A percentile compares a stretch with the other conserved stretches of the same genome.
phyloP scores from a whole-genome alignment of 2,113 vertebrate genomes.

The Ptilorrhoa leucosticta region DNA sequence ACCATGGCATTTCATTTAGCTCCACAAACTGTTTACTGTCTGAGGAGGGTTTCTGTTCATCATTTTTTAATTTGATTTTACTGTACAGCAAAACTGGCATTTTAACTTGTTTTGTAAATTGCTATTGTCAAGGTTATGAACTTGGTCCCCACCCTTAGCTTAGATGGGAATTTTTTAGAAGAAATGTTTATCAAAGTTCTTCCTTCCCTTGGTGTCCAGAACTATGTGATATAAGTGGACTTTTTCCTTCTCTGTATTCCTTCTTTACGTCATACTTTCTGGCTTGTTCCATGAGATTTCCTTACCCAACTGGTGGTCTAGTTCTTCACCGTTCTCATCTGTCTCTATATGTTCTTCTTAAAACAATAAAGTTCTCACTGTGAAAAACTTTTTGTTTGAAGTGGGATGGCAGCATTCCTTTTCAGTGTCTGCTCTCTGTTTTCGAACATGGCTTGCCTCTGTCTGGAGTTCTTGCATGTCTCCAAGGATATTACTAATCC shows the following conservation, averaged over 20 bases:
- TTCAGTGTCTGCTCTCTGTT: background rate
- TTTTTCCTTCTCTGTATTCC: background rate
- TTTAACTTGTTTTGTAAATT: background rate
- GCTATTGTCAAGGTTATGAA: background rate
- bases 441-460: background rate
- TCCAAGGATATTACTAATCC: slow-evolving; percentile 11
- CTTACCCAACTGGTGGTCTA: background rate
- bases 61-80: background rate
- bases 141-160: background rate
- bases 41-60: background rate
- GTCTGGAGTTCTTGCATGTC: slow-evolving; percentile 13
- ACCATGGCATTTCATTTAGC: background rate
- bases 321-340: background rate
- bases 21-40: background rate
- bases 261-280: background rate
- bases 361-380: background rate
- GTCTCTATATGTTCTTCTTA: background rate
- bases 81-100: background rate
- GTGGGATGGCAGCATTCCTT: slow-evolving; percentile 14
- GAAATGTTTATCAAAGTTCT: background rate
- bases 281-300: background rate
- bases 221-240: background rate
- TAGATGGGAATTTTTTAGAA: background rate
- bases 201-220: background rate
- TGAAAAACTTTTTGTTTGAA: background rate